A percentile compares a stretch with the other conserved stretches of the same genome.
Evolutionary conservation across 2,797 vertebrate species (phyloP).

Genomic region (Helarctos malayanus): DNA sequence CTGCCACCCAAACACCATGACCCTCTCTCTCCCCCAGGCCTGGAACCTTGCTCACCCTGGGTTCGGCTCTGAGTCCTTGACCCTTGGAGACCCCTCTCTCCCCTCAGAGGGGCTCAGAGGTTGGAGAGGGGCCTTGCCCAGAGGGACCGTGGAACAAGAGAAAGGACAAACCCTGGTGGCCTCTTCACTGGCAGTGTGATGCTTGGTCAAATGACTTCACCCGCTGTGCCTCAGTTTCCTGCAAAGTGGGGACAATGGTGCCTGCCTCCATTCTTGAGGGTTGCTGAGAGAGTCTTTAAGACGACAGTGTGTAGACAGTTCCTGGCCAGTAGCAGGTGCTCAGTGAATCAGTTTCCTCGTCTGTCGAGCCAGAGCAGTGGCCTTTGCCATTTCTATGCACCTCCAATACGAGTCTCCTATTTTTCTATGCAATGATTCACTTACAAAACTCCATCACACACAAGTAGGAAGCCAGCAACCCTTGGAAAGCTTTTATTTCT

Average conservation of each 20-base stretch:
- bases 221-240: neutral
- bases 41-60: neutral
- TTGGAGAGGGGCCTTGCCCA: neutral
- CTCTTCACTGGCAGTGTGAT: accelerated
- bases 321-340: neutral
- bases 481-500: neutral
- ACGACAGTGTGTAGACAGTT: neutral
- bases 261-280: neutral
- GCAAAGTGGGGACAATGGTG: neutral
- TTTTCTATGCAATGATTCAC: neutral
- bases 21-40: neutral
- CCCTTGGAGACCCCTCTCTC: accelerated
- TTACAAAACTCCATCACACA: neutral
- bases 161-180: neutral
- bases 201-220: neutral
- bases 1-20: neutral
- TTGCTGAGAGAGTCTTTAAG: neutral
- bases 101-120: neutral
- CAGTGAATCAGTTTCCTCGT: neutral
- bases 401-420: neutral
- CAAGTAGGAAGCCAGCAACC: neutral
- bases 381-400: neutral
- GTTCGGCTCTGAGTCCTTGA: neutral
- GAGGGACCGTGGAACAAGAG: neutral
- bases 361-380: neutral